A percentile compares a stretch with the other conserved stretches of the same genome.
phyloP scores from a whole-genome alignment of 2,113 vertebrate species.

The mouse (Mus musculus) region GRCm39 chr6:84962501-84963000 shows the following conservation, averaged over 20 bases:
- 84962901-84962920: not conserved
- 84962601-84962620: no score
- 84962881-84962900: not conserved
- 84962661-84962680: no score
- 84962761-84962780: not conserved
- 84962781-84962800: not conserved
- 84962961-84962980: not conserved
- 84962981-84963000: not conserved
- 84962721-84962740: constrained; percentile 54
- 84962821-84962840: not conserved
- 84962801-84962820: not conserved
- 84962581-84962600: no score
- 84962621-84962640: no score
- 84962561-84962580: no score
- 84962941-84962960: not conserved
- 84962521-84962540: no score
- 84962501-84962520: not conserved
- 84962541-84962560: no score
- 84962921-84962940: not conserved
- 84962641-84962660: no score
- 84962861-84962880: not conserved
- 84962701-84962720: no score
- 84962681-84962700: no score
- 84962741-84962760: constrained; percentile 51
- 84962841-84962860: not conserved